A percentile compares a stretch with the other conserved stretches of the same genome.
phyloP scores from a whole-genome alignment of 2,888 invertebrate genomes.

The Machimus atricapillus region DNA sequence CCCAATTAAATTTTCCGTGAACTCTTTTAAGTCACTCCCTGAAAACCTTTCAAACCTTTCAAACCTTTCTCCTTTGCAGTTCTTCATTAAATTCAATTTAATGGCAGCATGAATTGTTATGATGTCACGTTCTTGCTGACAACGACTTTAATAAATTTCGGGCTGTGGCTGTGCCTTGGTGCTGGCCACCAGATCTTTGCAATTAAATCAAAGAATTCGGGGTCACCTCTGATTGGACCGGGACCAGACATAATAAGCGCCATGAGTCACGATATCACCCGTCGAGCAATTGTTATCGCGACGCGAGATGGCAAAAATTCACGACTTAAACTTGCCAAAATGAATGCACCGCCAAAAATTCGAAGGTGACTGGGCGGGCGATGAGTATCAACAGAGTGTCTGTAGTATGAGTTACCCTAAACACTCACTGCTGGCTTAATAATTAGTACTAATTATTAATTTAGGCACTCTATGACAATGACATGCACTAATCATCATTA shows the following conservation, averaged over 20 bases:
- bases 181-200: not conserved
- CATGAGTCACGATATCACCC: conserved; percentile 18
- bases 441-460: too few relatives aligned
- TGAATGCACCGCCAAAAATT: not conserved
- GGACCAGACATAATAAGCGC: not conserved
- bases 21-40: not conserved
- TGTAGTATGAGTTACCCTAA: too few relatives aligned
- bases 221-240: not conserved
- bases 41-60: not conserved
- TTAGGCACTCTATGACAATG: too few relatives aligned
- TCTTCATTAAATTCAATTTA: not conserved
- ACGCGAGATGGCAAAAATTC: conserved; percentile 21
- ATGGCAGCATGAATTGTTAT: not conserved
- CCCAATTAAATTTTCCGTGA: not conserved
- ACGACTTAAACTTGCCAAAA: not conserved
- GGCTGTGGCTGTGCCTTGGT: not conserved
- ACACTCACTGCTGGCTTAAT: too few relatives aligned
- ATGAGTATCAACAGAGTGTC: not conserved
- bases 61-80: not conserved
- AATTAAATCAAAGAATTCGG: conserved; percentile 1
- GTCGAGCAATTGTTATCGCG: conserved; percentile 4
- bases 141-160: not conserved
- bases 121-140: not conserved
- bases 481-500: too few relatives aligned
- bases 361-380: not conserved